A percentile compares a stretch with the other conserved stretches of the same genome.
Evolutionary conservation across 37 sponge, comb jelly and placozoan species (phyloP).

Genomic region (Halichondria panicea): DNA sequence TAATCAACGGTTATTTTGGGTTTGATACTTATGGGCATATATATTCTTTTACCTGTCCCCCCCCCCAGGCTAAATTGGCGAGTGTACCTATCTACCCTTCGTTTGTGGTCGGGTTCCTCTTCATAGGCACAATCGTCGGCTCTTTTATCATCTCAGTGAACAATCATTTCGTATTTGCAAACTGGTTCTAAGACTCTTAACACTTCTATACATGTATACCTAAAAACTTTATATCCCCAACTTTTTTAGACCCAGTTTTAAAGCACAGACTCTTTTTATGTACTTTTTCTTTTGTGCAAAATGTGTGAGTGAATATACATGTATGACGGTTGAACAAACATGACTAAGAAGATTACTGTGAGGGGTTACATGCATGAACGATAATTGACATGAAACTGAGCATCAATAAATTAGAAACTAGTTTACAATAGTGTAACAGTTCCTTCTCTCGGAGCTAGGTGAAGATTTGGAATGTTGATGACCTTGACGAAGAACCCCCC

Average conservation of each 20-base stretch:
- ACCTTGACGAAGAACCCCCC: too few species aligned
- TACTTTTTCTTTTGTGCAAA: not conserved
- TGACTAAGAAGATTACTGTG: too few species aligned
- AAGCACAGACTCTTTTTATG: not conserved
- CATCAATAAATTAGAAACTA: too few species aligned
- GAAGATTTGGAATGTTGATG: constrained; percentile 13
- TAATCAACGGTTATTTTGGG: too few species aligned
- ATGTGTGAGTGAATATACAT: not conserved
- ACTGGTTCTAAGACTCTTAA: constrained; percentile 4
- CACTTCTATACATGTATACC: too few species aligned
- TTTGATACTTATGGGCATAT: too few species aligned
- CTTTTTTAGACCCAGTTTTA: not conserved
- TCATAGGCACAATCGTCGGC: constrained; percentile 21
- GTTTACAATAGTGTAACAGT: too few species aligned
- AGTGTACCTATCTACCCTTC: constrained; percentile 68
- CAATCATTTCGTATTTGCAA: not conserved
- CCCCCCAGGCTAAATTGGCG: constrained; percentile 61
- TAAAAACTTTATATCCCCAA: too few species aligned
- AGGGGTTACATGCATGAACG: too few species aligned
- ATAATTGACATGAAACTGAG: too few species aligned
- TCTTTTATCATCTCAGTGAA: not conserved
- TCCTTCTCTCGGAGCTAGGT: constrained; percentile 2
- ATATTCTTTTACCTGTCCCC: not conserved
- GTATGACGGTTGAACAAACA: too few species aligned
- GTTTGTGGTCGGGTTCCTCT: constrained; percentile 36